Evolutionary conservation across 2,888 invertebrate genomes (phyloP).

Genomic region (Hipparchia semele): DNA sequence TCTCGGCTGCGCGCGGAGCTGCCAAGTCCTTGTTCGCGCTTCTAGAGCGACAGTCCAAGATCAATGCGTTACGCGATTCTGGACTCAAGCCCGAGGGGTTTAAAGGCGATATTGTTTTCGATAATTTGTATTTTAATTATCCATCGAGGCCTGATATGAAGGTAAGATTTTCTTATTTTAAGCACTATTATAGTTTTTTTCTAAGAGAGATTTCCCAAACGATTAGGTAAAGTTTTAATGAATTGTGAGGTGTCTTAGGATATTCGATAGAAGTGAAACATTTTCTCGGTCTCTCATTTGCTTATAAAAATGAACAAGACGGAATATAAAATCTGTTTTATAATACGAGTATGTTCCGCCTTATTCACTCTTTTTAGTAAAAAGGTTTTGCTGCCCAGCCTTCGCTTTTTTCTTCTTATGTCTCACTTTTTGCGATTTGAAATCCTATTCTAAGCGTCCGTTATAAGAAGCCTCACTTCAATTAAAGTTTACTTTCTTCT

Average conservation of each 20-base stretch:
- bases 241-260: neutral
- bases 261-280: neutral
- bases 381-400: too few relatives aligned
- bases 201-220: too few relatives aligned
- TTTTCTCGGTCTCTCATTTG: neutral
- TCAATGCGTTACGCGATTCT: constrained; percentile 55
- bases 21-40: constrained; percentile 88
- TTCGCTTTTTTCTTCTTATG: too few relatives aligned
- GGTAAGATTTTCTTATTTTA: constrained; percentile 56
- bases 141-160: constrained; percentile 89
- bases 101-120: constrained; percentile 86
- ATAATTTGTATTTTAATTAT: constrained; percentile 88
- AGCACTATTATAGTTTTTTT: neutral
- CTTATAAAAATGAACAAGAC: too few relatives aligned
- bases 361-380: too few relatives aligned
- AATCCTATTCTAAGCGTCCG: too few relatives aligned
- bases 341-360: too few relatives aligned
- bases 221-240: too few relatives aligned
- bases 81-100: constrained; percentile 81
- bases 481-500: too few relatives aligned
- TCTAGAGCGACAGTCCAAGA: constrained; percentile 82
- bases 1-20: constrained; percentile 88
- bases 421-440: too few relatives aligned
- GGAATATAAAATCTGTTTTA: too few relatives aligned
- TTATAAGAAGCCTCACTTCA: too few relatives aligned